Evolutionary conservation across 1,140 invertebrate genomes (phyloP).

Genomic region (Potamilus streckersoni): DNA sequence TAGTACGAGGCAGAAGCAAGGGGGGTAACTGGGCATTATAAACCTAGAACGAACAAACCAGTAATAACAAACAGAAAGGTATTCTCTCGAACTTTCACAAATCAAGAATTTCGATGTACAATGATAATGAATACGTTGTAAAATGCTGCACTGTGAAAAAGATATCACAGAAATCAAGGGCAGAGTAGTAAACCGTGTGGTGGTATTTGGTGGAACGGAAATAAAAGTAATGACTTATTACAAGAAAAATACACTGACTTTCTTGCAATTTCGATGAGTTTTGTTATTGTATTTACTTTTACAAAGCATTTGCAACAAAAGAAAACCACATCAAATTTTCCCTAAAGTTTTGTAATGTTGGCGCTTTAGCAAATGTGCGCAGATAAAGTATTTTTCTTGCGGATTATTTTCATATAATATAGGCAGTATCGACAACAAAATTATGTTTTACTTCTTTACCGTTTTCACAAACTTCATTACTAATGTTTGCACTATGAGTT

Average conservation of each 20-base stretch:
- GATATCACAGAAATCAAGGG: constrained; percentile 54
- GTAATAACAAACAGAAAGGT: constrained; percentile 70
- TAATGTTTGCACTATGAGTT: too few species aligned
- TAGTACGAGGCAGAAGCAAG: constrained; percentile 73
- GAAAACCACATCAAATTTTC: too few species aligned
- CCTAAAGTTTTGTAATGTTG: too few species aligned
- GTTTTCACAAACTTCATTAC: too few species aligned
- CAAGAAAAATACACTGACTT: constrained; percentile 73
- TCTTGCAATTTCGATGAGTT: constrained; percentile 50
- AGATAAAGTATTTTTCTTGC: too few species aligned
- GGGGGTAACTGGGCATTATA: constrained; percentile 70
- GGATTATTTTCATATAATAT: too few species aligned
- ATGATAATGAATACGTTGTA: constrained; percentile 72
- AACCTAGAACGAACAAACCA: constrained; percentile 73
- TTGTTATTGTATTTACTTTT: too few species aligned
- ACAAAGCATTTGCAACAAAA: too few species aligned
- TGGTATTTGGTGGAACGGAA: constrained; percentile 75
- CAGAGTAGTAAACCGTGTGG: constrained; percentile 71
- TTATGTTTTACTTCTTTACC: too few species aligned
- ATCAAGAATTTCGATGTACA: constrained; percentile 69
- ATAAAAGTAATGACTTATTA: constrained; percentile 72
- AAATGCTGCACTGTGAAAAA: constrained; percentile 71
- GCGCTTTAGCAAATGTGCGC: too few species aligned
- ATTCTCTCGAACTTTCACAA: constrained; percentile 74
- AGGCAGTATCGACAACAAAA: too few species aligned